Evolutionary conservation across 1,140 invertebrate species (phyloP).

Genomic region (Gonioctena quinquepunctata): DNA sequence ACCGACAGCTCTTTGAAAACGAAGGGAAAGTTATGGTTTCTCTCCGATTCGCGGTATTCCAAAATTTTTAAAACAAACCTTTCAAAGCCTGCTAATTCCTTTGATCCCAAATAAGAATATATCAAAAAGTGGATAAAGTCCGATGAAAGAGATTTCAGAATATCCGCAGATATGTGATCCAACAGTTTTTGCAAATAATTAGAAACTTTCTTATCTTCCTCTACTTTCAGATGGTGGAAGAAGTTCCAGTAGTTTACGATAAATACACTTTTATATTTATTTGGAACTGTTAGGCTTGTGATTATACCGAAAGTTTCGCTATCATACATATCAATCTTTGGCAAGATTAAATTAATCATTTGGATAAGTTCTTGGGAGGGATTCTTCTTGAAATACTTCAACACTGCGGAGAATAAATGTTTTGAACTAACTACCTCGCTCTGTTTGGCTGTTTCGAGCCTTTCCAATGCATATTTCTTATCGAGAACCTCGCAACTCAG

Average conservation of each 20-base stretch:
- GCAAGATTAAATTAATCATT: neutral
- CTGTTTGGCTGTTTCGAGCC: neutral
- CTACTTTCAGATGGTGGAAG: neutral
- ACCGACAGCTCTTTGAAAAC: neutral
- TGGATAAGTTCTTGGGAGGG: constrained; percentile 16
- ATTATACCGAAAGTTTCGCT: constrained; percentile 16
- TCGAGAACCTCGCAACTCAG: constrained; percentile 22
- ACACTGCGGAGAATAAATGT: constrained; percentile 20
- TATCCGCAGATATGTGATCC: neutral
- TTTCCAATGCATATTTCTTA: neutral
- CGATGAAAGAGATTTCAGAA: neutral
- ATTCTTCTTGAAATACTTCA: constrained; percentile 26
- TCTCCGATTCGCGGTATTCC: neutral
- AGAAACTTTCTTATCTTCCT: neutral
- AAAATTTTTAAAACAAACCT: neutral
- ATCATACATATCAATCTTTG: constrained; percentile 21
- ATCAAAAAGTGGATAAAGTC: neutral
- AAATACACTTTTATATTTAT: constrained; percentile 7
- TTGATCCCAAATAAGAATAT: neutral
- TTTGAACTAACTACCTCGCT: constrained; percentile 14
- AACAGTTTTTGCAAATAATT: neutral
- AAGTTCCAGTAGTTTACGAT: constrained; percentile 16
- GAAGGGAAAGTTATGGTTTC: neutral
- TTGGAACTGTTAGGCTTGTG: neutral
- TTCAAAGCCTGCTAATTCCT: neutral